Percentiles rank a stretch among this genome's conserved stretches.
These are phyloP conservation scores for Ianthella basta DNA, from an alignment of 37 sponge, comb jelly and placozoan species.

Conservation along the genomic window DNA sequence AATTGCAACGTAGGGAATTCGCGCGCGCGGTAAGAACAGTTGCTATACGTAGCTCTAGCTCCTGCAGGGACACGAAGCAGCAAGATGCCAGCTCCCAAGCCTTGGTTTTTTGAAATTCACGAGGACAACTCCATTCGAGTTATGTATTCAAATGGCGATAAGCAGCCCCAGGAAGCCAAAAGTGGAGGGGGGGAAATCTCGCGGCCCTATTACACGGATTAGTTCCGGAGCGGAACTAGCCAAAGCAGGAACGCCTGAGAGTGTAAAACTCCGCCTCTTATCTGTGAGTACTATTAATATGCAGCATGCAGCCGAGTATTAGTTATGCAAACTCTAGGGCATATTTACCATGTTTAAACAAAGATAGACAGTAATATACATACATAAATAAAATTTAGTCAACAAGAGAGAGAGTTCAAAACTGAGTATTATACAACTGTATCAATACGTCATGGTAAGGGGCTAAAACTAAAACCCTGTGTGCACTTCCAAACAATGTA, in stretches of 20 bases:
- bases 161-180: background rate
- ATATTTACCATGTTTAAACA: background rate
- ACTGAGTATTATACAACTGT: background rate
- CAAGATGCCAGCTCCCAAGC: conserved; percentile 5
- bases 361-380: background rate
- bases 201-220: background rate
- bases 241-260: background rate
- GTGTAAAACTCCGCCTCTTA: background rate
- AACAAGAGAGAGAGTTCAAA: background rate
- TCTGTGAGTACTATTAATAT: background rate
- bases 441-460: background rate
- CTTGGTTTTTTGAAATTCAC: background rate
- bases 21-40: background rate
- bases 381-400: background rate
- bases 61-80: too few species aligned
- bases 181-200: background rate
- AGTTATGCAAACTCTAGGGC: background rate
- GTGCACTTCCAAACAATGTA: background rate
- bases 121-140: conserved; percentile 3
- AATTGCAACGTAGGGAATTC: too few species aligned
- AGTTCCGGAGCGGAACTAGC: conserved; percentile 15
- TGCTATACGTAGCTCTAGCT: background rate
- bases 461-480: background rate
- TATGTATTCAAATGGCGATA: conserved; percentile 2
- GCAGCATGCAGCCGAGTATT: background rate